A percentile compares a stretch with the other conserved stretches of the same genome.
These are phyloP conservation scores for Asteroscopus sphinx DNA, from an alignment of 2,888 invertebrate species.

Conservation along the genomic window DNA sequence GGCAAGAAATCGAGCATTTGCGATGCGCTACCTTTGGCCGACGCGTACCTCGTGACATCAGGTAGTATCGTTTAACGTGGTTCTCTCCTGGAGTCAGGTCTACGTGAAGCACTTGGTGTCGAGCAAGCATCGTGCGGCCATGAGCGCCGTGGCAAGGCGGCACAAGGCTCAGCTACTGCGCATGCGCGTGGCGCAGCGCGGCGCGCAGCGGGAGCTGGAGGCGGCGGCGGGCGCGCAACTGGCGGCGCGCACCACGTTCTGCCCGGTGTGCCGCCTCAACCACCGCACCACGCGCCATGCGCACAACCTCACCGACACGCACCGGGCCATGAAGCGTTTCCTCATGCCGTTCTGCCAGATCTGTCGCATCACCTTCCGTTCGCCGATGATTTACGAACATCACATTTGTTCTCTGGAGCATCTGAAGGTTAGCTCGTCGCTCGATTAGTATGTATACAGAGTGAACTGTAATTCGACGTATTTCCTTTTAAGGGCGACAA, in stretches of 20 bases:
- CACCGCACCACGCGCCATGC: slow-evolving; percentile 93
- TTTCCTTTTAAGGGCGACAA: too few species aligned
- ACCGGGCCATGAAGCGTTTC: slow-evolving; percentile 96
- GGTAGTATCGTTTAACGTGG: too few species aligned
- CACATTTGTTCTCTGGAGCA: slow-evolving; percentile 95
- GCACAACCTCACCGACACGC: slow-evolving; percentile 94
- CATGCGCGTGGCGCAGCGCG: slow-evolving; percentile 95
- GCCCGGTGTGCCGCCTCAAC: slow-evolving; percentile 93
- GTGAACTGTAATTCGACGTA: too few species aligned
- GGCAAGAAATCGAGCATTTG: not conserved
- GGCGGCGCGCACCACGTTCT: slow-evolving; percentile 91
- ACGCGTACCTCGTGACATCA: too few species aligned
- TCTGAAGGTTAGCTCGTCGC: slow-evolving; percentile 90
- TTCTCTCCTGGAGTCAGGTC: slow-evolving; percentile 84
- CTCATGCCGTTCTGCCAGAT: slow-evolving; percentile 95
- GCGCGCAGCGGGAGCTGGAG: slow-evolving; percentile 94
- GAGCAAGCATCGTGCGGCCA: slow-evolving; percentile 92
- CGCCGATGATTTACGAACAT: slow-evolving; percentile 95
- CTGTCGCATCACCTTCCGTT: slow-evolving; percentile 94
- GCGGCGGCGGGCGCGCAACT: slow-evolving; percentile 91
- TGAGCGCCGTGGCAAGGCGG: slow-evolving; percentile 93
- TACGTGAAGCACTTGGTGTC: slow-evolving; percentile 94
- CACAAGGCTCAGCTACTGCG: slow-evolving; percentile 93
- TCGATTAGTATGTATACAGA: too few species aligned
- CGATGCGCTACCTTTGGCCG: too few species aligned